A percentile compares a stretch with the other conserved stretches of the same genome.
Evolutionary conservation across 2,888 invertebrate species (phyloP).

Genomic region (Lasioglossum zephyrum): DNA sequence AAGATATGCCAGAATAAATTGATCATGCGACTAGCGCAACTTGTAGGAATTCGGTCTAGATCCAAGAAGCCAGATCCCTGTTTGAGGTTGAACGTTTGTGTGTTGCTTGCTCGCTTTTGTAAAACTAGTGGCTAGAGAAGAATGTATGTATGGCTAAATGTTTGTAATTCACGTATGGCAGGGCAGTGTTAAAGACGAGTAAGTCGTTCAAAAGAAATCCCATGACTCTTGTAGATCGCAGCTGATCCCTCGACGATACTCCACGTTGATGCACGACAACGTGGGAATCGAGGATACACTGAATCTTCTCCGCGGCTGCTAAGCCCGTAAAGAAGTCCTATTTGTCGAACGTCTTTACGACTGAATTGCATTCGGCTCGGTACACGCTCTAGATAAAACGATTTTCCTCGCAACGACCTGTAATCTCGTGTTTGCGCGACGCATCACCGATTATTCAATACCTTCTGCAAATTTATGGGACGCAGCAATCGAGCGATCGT

Average conservation of each 20-base stretch:
- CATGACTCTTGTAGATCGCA: not conserved
- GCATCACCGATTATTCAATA: not conserved
- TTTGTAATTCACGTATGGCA: constrained; percentile 19
- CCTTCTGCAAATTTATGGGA: not conserved
- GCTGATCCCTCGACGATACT: not conserved
- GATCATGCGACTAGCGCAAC: not conserved
- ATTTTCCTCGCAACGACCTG: not conserved
- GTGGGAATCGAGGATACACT: not conserved
- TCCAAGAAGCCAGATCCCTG: not conserved
- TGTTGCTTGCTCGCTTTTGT: not conserved
- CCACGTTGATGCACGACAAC: not conserved
- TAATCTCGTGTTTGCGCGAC: not conserved
- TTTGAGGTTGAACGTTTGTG: constrained; percentile 14
- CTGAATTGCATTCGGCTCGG: not conserved
- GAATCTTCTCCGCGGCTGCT: not conserved
- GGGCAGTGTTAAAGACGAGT: constrained; percentile 48
- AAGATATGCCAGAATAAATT: not conserved
- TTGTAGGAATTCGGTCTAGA: not conserved
- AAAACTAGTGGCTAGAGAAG: constrained; percentile 16
- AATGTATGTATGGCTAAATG: constrained; percentile 20
- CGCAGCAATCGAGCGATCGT: not conserved
- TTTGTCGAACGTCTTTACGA: not conserved
- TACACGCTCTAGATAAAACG: not conserved
- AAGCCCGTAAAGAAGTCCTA: not conserved
- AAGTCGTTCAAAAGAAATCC: constrained; percentile 24